phyloP scores from a whole-genome alignment of 2,113 vertebrate species.

The Trogon melanurus region DNA sequence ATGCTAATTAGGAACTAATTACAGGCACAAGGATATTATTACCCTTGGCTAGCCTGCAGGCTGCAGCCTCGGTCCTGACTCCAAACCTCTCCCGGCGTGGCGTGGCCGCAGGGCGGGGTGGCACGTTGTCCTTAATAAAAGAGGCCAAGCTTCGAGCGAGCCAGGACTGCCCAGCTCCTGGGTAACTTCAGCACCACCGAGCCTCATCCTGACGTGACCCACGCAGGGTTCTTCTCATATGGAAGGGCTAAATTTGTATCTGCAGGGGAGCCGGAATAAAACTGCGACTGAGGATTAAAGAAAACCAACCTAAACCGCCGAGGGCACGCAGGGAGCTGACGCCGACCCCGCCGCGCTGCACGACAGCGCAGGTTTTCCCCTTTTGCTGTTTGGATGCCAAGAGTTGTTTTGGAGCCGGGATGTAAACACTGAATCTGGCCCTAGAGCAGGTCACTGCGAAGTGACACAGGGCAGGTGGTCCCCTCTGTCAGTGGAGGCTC shows the following conservation, averaged over 20 bases:
- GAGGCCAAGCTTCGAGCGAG: not conserved
- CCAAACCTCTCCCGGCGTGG: not conserved
- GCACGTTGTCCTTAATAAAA: fast-evolving
- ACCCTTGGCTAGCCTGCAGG: not conserved
- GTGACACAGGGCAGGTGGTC: not conserved
- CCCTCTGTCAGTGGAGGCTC: not conserved
- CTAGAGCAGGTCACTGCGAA: not conserved
- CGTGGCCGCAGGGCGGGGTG: not conserved
- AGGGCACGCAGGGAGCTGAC: not conserved
- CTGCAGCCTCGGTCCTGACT: not conserved
- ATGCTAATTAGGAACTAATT: conserved; percentile 51
- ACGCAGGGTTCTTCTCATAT: not conserved
- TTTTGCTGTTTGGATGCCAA: not conserved
- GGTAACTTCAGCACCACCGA: not conserved
- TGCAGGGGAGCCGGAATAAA: not conserved
- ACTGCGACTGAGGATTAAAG: too few relatives aligned
- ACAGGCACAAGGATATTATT: not conserved
- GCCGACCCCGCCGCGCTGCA: fast-evolving
- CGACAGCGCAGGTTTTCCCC: not conserved
- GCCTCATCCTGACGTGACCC: not conserved
- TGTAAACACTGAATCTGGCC: not conserved
- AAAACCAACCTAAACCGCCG: not conserved
- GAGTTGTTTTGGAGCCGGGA: not conserved
- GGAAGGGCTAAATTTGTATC: not conserved
- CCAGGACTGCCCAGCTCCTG: not conserved